phyloP scores from a whole-genome alignment of 2,888 invertebrate genomes.

The Plebejus melissa region DNA sequence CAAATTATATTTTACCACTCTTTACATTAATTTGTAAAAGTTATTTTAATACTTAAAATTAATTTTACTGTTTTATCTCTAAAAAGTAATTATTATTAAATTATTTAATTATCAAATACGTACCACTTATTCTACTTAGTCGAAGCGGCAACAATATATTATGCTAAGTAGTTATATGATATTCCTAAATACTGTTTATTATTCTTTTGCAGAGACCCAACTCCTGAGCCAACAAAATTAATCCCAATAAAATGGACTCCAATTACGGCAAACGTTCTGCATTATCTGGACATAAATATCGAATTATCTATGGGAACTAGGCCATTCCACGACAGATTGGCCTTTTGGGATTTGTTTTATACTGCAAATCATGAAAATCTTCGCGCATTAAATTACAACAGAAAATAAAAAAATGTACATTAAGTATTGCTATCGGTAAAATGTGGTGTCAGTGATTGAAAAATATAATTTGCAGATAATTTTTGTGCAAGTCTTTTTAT shows the following conservation, averaged over 20 bases:
- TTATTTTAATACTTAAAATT: too few relatives aligned
- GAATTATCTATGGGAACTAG: constrained; percentile 34
- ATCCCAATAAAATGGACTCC: constrained; percentile 24
- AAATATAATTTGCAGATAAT: too few relatives aligned
- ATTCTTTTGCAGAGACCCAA: constrained; percentile 31
- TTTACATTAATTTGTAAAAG: too few relatives aligned
- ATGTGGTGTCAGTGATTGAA: too few relatives aligned
- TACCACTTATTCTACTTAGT: too few relatives aligned
- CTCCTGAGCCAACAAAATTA: constrained; percentile 17
- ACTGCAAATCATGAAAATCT: constrained; percentile 29
- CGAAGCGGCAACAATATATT: too few relatives aligned
- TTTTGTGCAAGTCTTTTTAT: too few relatives aligned
- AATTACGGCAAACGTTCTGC: neutral
- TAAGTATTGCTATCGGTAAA: neutral
- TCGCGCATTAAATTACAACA: constrained; percentile 16
- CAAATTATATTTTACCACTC: too few relatives aligned
- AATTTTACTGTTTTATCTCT: too few relatives aligned
- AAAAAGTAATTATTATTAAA: too few relatives aligned
- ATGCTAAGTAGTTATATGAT: neutral
- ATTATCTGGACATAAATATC: constrained; percentile 35
- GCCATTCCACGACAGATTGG: constrained; percentile 41
- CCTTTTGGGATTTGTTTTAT: constrained; percentile 45
- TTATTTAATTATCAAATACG: too few relatives aligned
- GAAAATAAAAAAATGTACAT: neutral
- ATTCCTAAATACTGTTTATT: neutral